Evolutionary conservation across 1,140 invertebrate species (phyloP), one percentile per base, ranked within the genome.

Genomic region (Musca vetustissima): DNA sequence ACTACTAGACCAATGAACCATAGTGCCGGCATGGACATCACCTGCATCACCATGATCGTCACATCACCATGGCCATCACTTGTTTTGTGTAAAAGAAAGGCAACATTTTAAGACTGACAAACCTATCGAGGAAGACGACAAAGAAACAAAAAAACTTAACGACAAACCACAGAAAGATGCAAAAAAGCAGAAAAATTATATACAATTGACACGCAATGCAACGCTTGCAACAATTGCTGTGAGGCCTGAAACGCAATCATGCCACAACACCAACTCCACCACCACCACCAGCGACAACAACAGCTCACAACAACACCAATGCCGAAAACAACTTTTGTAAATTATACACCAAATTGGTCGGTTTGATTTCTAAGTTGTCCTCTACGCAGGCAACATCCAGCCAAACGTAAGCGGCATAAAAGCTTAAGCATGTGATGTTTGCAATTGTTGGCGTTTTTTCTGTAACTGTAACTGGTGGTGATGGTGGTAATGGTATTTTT

Each of bases 201-300:
- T 61, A 32, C 57, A 61, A 61, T 61, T 61, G 57, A 61, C 57
- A 61, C 57, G 57, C 57, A 61, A 61, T 36, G 57, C 24, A n/a
- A n/a, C n/a, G 17, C 32, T 32, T 36, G 28, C 57, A 36, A 36
- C 57, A 61, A 61, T 61, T 61, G 57, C 57, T 61, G 32, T 36
- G n/a, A 61, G 57, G 57, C 28, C 14, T 52, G 19, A 21, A 19
- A 19, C 17, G 17, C 21, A 52, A 52, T n/a, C n/a, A n/a, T 52
- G 14, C 7, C 49, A 21, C 17, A 24, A 57, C 24, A 57, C 24
- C 53, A 57, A 2, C 15, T 32, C 57, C 25, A 59, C 28, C 57
- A 36, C 25, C 53, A 57, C 2, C 53, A 28, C n/a, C 53, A 57
- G 15, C 53, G 17, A 28, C 53, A 28, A 14, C 24, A 61, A n/a